These are phyloP conservation scores for Urophycis tenuis DNA, from an alignment of 2,797 vertebrate species.

Conservation along the genomic window DNA sequence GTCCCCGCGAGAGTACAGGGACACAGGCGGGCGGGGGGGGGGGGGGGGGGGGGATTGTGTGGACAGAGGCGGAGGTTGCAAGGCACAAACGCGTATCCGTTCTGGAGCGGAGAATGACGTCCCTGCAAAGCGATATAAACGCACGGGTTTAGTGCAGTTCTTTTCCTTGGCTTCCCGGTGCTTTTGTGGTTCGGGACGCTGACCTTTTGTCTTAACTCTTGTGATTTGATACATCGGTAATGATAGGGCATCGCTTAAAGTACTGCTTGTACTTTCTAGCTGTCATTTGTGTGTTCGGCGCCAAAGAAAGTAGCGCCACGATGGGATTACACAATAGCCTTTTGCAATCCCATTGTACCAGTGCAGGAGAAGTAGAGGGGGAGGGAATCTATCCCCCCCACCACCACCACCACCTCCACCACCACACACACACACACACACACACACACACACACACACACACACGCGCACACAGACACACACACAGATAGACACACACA, in stretches of 20 bases:
- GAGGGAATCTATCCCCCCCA: background rate
- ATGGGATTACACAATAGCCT: background rate
- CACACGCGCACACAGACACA: too few relatives aligned
- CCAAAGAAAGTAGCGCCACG: background rate
- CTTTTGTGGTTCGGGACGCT: background rate
- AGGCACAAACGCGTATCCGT: too few relatives aligned
- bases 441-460: too few relatives aligned
- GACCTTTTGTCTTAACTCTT: background rate
- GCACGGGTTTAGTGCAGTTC: too few relatives aligned
- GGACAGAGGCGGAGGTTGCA: too few relatives aligned
- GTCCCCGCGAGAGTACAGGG: background rate
- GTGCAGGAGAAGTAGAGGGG: background rate
- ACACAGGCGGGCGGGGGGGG: slow-evolving; percentile 11
- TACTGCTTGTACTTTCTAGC: background rate
- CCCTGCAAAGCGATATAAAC: background rate
- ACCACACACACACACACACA: too few relatives aligned
- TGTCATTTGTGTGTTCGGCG: background rate
- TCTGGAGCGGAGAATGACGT: too few relatives aligned
- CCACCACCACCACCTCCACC: too few relatives aligned
- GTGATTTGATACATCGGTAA: background rate
- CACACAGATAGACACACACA: too few relatives aligned
- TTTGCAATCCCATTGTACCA: background rate
- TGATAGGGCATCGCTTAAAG: background rate
- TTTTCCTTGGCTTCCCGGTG: background rate
- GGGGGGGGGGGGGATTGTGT: background rate